These are phyloP conservation scores for Peromyscus polionotus DNA, from an alignment of 2,113 vertebrate species.

Conservation along the genomic window DNA sequence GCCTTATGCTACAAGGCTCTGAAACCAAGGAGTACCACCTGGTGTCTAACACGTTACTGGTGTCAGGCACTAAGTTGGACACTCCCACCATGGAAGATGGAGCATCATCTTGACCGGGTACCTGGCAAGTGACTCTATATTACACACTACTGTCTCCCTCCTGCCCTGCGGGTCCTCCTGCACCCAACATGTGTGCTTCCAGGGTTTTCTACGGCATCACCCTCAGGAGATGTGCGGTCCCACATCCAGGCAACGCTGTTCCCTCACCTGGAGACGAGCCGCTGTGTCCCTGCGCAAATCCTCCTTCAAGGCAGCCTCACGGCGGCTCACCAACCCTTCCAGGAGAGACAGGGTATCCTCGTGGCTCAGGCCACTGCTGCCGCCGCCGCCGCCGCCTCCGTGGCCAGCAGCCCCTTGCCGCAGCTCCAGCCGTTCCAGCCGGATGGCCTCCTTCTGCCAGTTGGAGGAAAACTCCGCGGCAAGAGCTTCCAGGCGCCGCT, in stretches of 20 bases:
- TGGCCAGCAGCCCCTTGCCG: constrained; percentile 10
- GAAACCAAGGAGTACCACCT: fast-evolving
- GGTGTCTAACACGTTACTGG: too few relatives aligned
- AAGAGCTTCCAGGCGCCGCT: constrained; percentile 85
- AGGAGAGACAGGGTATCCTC: constrained; percentile 80
- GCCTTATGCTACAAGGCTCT: neutral
- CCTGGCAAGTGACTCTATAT: neutral
- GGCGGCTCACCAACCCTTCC: constrained; percentile 85
- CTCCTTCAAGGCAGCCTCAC: constrained; percentile 82
- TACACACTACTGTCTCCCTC: neutral
- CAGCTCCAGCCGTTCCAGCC: constrained; percentile 82
- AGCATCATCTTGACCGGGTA: neutral
- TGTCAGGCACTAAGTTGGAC: neutral
- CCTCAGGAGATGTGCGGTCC: neutral
- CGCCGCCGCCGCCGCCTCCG: neutral
- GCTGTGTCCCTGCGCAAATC: constrained; percentile 71
- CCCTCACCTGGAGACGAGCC: constrained; percentile 84
- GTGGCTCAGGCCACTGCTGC: neutral
- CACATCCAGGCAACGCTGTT: neutral
- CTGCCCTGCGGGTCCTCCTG: fast-evolving
- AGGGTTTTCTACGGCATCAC: neutral
- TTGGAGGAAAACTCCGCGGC: constrained; percentile 76
- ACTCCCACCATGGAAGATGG: neutral
- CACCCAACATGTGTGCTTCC: neutral
- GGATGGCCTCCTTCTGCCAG: constrained; percentile 80